phyloP scores from a whole-genome alignment of 2,888 invertebrate species.

The Phania funesta region DNA sequence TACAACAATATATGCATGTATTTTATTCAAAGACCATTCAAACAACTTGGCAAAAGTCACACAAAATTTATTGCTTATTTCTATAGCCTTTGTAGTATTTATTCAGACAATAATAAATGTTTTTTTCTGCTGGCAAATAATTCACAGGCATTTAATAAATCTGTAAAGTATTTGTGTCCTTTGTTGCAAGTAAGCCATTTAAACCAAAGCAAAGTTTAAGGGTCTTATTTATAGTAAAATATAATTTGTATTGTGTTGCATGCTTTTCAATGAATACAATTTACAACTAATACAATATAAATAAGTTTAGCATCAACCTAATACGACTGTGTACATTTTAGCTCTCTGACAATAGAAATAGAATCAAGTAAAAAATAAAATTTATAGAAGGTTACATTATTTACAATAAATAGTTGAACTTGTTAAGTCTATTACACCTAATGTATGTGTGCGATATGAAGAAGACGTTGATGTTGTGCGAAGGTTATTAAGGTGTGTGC shows the following conservation, averaged over 20 bases:
- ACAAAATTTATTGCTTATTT: neutral
- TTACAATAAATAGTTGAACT: no score
- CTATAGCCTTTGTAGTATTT: neutral
- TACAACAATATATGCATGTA: neutral
- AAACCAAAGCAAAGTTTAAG: neutral
- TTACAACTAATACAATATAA: neutral
- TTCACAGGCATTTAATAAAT: neutral
- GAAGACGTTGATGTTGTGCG: no score
- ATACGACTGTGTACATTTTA: no score
- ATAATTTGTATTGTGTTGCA: neutral
- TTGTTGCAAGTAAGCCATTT: neutral
- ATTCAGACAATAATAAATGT: neutral
- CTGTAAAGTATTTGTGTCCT: neutral
- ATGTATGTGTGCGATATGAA: no score
- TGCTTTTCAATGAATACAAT: neutral
- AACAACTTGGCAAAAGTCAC: neutral
- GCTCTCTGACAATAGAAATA: no score
- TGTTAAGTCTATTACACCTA: no score
- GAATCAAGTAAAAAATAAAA: no score
- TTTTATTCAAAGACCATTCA: neutral
- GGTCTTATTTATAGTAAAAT: neutral
- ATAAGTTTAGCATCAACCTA: no score
- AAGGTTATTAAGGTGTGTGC: no score
- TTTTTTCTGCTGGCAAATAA: neutral
- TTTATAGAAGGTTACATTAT: no score